Evolutionary conservation across 2,113 vertebrate species (phyloP).

Genomic region (Eclectus roratus): DNA sequence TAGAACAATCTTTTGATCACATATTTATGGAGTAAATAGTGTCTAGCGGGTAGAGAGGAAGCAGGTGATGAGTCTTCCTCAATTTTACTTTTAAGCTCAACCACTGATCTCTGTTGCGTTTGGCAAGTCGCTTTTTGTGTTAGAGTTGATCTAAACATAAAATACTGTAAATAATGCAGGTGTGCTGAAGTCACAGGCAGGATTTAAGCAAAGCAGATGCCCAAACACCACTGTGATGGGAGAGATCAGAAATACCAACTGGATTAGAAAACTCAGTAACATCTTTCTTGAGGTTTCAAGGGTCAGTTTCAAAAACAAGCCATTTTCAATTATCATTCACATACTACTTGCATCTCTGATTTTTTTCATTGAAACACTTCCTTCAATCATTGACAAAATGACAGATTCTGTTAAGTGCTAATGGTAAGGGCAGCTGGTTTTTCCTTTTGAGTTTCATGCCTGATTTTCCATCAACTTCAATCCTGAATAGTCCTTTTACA

Average conservation of each 20-base stretch:
- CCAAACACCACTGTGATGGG: background rate
- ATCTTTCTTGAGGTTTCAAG: background rate
- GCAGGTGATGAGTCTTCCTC: background rate
- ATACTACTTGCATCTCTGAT: background rate
- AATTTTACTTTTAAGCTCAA: conserved; percentile 1
- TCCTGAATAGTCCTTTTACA: background rate
- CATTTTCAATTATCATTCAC: background rate
- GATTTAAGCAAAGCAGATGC: background rate
- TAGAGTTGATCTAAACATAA: background rate
- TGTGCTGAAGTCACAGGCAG: background rate
- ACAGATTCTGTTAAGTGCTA: background rate
- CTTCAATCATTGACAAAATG: background rate
- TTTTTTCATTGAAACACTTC: background rate
- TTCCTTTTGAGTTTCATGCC: background rate
- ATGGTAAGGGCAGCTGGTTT: background rate
- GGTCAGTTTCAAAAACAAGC: conserved; percentile 25
- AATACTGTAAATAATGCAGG: background rate
- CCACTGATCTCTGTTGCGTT: background rate
- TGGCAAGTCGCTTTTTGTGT: background rate
- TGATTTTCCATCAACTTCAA: background rate
- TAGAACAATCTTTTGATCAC: conserved; percentile 12
- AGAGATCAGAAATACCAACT: background rate
- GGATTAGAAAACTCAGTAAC: background rate
- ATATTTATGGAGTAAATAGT: background rate
- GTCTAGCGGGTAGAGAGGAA: background rate